Evolutionary conservation across 2,113 vertebrate genomes (phyloP).

Genomic region (Halichoerus grypus): DNA sequence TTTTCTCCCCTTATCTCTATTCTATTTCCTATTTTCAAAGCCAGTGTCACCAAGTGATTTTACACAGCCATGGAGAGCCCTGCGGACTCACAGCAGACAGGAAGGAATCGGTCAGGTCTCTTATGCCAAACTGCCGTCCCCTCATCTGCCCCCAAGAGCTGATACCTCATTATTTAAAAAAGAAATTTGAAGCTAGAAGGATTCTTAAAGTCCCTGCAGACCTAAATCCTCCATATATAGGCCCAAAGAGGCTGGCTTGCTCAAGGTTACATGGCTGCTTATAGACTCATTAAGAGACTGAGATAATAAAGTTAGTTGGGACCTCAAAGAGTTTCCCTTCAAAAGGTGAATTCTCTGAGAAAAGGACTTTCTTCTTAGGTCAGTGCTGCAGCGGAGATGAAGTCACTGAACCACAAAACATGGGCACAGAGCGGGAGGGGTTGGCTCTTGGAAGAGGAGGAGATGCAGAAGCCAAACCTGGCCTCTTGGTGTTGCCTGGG

Average conservation of each 20-base stretch:
- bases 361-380: not conserved
- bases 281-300: not conserved
- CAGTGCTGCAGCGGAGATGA: not conserved
- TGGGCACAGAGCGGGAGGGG: rapidly evolving
- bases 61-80: not conserved
- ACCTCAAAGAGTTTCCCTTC: not conserved
- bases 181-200: not conserved
- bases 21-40: not conserved
- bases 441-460: not conserved
- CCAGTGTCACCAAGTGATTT: not conserved
- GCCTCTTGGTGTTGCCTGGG: not conserved
- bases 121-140: not conserved
- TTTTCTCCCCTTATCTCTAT: not conserved
- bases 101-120: not conserved
- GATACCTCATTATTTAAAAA: not conserved
- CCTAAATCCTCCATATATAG: not conserved
- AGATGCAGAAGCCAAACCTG: rapidly evolving
- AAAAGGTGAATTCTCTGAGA: not conserved
- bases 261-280: not conserved
- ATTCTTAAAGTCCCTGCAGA: not conserved
- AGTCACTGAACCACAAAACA: not conserved
- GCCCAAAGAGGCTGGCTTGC: not conserved
- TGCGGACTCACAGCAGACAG: not conserved
- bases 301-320: not conserved
- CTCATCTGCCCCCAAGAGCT: not conserved